Evolutionary conservation across 2,797 vertebrate species (phyloP).

Genomic region (Holocentrus rufus): DNA sequence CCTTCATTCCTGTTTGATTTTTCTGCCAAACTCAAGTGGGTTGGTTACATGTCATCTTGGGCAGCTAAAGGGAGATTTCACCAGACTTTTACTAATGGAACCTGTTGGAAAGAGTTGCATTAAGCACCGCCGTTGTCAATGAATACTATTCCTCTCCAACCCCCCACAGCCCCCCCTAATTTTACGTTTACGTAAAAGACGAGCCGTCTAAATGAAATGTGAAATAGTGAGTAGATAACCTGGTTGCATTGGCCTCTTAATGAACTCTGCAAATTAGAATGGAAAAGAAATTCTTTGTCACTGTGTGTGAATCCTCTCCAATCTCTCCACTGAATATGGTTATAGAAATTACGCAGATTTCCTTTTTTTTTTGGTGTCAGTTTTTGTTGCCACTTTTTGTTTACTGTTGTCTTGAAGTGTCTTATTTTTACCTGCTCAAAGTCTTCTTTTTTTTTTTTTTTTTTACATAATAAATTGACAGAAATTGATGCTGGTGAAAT

Average conservation of each 20-base stretch:
- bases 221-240: constrained; percentile 57
- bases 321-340: constrained; percentile 13
- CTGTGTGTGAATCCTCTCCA: constrained; percentile 23
- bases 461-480: constrained; percentile 19
- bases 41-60: constrained; percentile 48
- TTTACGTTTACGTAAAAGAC: constrained; percentile 39
- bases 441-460: not conserved
- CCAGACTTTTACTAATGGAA: constrained; percentile 41
- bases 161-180: no score
- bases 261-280: constrained; percentile 20
- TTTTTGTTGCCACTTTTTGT: constrained; percentile 10
- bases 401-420: constrained; percentile 31
- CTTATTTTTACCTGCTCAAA: constrained; percentile 23
- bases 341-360: constrained; percentile 13
- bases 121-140: not conserved
- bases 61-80: constrained; percentile 76
- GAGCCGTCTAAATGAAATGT: constrained; percentile 58
- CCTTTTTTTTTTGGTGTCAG: constrained; percentile 1
- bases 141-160: constrained; percentile 28
- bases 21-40: constrained; percentile 55
- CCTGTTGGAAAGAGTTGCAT: constrained; percentile 28
- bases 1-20: constrained; percentile 30
- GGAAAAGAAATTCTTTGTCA: constrained; percentile 23
- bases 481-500: not conserved
- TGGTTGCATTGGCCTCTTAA: constrained; percentile 32